A percentile compares a stretch with the other conserved stretches of the same genome.
phyloP scores from a whole-genome alignment of 2,797 vertebrate species.

The Xyrichtys novacula region DNA sequence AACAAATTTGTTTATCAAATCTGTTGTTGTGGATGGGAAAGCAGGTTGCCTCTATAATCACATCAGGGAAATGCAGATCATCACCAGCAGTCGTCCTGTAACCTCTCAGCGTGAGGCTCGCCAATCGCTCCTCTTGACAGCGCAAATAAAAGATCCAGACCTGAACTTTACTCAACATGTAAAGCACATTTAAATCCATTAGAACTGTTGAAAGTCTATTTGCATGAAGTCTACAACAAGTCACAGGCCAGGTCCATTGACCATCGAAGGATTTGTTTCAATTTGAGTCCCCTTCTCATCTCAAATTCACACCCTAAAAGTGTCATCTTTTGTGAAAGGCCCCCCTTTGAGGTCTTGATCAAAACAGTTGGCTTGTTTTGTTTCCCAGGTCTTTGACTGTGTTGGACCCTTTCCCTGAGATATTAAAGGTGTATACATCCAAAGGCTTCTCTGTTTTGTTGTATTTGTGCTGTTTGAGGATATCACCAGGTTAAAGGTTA shows the following conservation, averaged over 20 bases:
- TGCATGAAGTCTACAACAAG: background rate
- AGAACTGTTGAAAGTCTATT: background rate
- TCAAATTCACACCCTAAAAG: too few relatives aligned
- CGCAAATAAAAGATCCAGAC: slow-evolving; percentile 20
- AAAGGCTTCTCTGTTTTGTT: background rate
- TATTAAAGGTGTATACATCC: background rate
- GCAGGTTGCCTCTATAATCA: slow-evolving; percentile 18
- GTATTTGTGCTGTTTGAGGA: background rate
- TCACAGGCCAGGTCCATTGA: background rate
- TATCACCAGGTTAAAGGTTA: background rate
- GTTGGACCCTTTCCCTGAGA: background rate
- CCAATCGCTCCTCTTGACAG: slow-evolving; percentile 3
- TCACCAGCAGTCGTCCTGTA: slow-evolving; percentile 19
- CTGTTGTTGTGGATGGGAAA: slow-evolving; percentile 24
- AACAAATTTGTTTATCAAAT: slow-evolving; percentile 52
- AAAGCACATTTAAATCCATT: background rate
- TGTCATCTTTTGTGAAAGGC: too few relatives aligned
- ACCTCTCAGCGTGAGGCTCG: background rate
- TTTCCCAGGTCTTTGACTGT: too few relatives aligned
- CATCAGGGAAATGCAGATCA: slow-evolving; percentile 8
- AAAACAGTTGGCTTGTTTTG: too few relatives aligned
- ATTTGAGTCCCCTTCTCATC: too few relatives aligned
- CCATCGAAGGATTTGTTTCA: too few relatives aligned
- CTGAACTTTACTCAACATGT: slow-evolving; percentile 1
- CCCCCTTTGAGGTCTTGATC: too few relatives aligned